Conservation (phyloP, 2,113 vertebrate species). For the Alaudala cheleensis region DNA sequence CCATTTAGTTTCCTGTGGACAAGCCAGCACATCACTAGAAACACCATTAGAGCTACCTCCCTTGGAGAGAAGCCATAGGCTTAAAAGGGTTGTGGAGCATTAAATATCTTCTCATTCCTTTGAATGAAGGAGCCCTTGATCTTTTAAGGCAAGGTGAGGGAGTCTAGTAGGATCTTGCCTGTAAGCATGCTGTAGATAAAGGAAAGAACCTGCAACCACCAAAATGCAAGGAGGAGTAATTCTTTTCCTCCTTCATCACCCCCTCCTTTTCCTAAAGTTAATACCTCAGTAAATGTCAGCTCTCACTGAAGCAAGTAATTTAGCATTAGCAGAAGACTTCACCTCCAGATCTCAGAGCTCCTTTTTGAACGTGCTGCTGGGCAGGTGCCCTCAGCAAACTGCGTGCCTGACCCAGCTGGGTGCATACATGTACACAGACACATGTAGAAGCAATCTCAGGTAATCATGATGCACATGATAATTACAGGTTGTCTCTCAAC, state of each 20-base stretch:
- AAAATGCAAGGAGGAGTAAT: neutral
- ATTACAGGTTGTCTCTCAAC: neutral
- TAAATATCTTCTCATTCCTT: slow-evolving; percentile 18
- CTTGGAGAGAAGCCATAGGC: slow-evolving; percentile 17
- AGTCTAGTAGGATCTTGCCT: slow-evolving; percentile 25
- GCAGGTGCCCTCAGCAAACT: neutral
- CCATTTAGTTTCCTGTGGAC: neutral
- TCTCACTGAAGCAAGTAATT: neutral
- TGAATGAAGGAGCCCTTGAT: slow-evolving; percentile 43
- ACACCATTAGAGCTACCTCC: slow-evolving; percentile 13
- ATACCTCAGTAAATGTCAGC: neutral
- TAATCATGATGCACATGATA: neutral
- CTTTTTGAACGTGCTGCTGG: neutral
- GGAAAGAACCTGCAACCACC: slow-evolving; percentile 8
- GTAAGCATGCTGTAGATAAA: slow-evolving; percentile 9
- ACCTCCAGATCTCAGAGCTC: neutral
- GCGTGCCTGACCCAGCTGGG: neutral
- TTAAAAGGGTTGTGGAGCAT: slow-evolving; percentile 23
- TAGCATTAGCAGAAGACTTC: neutral
- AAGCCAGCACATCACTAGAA: neutral
- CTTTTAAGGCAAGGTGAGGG: neutral
- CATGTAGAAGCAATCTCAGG: neutral
- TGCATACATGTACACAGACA: neutral
- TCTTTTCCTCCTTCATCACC: neutral
- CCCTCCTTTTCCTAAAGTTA: neutral